Evolutionary conservation across 2,888 invertebrate species (phyloP).

Genomic region (Xylocampa areola): DNA sequence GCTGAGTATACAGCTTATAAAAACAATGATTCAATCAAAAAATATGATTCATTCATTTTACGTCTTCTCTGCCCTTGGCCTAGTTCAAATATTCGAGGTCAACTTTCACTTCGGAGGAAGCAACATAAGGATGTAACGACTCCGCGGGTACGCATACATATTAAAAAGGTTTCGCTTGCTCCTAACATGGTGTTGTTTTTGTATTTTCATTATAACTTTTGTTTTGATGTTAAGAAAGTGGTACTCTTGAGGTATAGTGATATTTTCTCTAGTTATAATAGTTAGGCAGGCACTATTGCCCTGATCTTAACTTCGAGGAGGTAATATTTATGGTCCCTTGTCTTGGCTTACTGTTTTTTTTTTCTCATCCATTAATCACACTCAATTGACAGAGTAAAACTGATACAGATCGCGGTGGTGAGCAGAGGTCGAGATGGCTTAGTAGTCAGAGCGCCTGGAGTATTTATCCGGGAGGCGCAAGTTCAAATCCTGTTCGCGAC

Average conservation of each 20-base stretch:
- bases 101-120: constrained; percentile 54
- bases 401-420: no score
- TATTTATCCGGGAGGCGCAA: no score
- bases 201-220: constrained; percentile 38
- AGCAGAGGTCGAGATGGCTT: no score
- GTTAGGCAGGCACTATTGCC: no score
- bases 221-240: constrained; percentile 16
- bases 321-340: no score
- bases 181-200: constrained; percentile 31
- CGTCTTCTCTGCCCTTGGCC: constrained; percentile 35
- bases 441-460: no score
- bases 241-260: not conserved
- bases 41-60: constrained; percentile 17
- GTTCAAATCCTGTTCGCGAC: no score
- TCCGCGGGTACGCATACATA: constrained; percentile 46
- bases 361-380: no score
- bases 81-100: constrained; percentile 37
- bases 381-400: no score
- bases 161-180: constrained; percentile 45
- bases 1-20: not conserved
- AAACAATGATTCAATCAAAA: constrained; percentile 4
- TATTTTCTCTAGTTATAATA: no score
- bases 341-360: no score
- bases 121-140: constrained; percentile 49
- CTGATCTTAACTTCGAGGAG: no score